Base-by-base conservation (phyloP, 2,113 vertebrate species). In the Orcinus orca region DNA sequence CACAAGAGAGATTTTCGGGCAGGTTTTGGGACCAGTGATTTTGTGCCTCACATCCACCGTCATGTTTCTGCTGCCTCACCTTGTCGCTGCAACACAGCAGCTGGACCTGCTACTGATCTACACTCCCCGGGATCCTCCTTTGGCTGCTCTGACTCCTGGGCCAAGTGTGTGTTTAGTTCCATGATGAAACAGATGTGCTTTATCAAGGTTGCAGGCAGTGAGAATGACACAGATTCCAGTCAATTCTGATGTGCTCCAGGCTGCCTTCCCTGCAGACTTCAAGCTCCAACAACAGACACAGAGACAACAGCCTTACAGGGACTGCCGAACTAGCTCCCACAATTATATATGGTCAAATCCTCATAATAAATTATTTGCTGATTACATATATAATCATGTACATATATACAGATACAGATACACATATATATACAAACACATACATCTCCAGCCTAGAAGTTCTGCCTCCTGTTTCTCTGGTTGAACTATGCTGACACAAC, bases 41-140 rank as follows among this genome's bases (percentile, higher is more conserved):
- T 0, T 0, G 60, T 0, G 20, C 33, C 76, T 36, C 50, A 38
- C 8, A 23, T 1, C 13, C 12, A 1, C 1, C 9, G 12, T 15
- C 38, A 12, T 9, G 9, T 55, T 10, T 4, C 33, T 7, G 2
- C 33, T 36, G 29, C 55, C 47, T 73, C 38, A 8, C 41, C 26
- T n/a, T 12, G 0, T 2, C 15, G 25, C 41, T 6, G 7, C 3
- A 23, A 71, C 38, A 20, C 12, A 26, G 81, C 36, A 85, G 8
- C 55, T 80, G 23, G 41, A 31, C 67, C 50, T 93, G 20, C 11
- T 41, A 18, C 33, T 44, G 15, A 41, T 7, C 73, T n/a, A 20
- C 12, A 6, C 6, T 60, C 29, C 12, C n/a, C 14, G 11, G 23
- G 55, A 23, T 12, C 18, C 50, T 65, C 80, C 62, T 53, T 41